Conservation (phyloP, 37 sponge, comb jelly and placozoan species). For the Beroe ovata region DNA sequence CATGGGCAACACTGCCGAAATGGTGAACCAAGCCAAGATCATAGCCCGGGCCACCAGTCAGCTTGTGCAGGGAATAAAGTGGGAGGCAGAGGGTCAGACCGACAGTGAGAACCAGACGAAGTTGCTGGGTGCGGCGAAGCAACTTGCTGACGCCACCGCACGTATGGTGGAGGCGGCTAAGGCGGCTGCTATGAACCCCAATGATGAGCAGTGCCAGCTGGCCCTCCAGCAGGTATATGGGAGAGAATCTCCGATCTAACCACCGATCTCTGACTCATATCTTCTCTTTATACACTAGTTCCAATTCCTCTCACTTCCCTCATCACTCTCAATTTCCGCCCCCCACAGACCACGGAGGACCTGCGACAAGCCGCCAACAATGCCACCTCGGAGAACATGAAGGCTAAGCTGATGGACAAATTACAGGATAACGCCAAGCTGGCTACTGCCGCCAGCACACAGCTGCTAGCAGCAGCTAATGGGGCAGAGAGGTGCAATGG, state of each 20-base stretch:
- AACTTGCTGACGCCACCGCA: slow-evolving; percentile 91
- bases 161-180: slow-evolving; percentile 95
- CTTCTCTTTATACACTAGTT: not conserved
- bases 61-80: slow-evolving; percentile 85
- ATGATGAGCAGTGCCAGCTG: slow-evolving; percentile 64
- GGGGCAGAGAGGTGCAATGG: slow-evolving; percentile 86
- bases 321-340: no score
- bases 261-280: no score
- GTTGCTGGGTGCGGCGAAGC: slow-evolving; percentile 84
- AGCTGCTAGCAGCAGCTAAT: slow-evolving; percentile 95
- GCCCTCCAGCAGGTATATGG: slow-evolving; percentile 65
- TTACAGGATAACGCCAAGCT: slow-evolving; percentile 91
- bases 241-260: no score
- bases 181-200: slow-evolving; percentile 80
- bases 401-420: slow-evolving; percentile 69
- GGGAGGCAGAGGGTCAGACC: slow-evolving; percentile 83
- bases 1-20: slow-evolving; percentile 92
- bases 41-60: slow-evolving; percentile 83
- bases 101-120: slow-evolving; percentile 78
- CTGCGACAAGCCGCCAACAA: slow-evolving; percentile 65
- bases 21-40: slow-evolving; percentile 94
- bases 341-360: slow-evolving; percentile 42
- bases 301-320: not conserved
- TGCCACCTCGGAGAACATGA: slow-evolving; percentile 65
- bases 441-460: slow-evolving; percentile 85